These are phyloP conservation scores for Drosophila tsacasi DNA, from an alignment of 1,140 invertebrate species.

Conservation along the genomic window DNA sequence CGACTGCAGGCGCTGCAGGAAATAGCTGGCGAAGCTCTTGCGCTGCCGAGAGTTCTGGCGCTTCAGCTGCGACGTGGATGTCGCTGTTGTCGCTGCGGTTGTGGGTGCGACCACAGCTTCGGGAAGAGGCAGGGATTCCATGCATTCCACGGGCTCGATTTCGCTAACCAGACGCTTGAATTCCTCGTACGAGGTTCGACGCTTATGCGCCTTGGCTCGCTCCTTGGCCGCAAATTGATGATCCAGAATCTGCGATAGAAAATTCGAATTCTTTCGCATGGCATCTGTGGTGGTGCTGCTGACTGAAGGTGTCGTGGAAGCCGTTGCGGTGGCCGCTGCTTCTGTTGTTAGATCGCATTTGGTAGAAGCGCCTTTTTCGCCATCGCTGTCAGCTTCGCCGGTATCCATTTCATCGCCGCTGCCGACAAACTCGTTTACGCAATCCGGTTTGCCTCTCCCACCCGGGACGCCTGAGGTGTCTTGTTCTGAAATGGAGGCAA, in stretches of 20 bases:
- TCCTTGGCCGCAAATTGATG: conserved; percentile 77
- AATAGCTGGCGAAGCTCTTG: conserved; percentile 79
- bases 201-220: conserved; percentile 80
- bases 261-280: conserved; percentile 84
- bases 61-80: conserved; percentile 59
- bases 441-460: conserved; percentile 72
- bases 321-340: conserved; percentile 30
- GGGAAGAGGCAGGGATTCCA: background rate
- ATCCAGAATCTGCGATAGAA: conserved; percentile 84
- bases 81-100: conserved; percentile 9
- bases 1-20: conserved; percentile 72
- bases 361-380: conserved; percentile 36
- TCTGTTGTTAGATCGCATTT: conserved; percentile 55
- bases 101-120: conserved; percentile 22
- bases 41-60: conserved; percentile 82
- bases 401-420: conserved; percentile 54
- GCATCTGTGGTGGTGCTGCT: conserved; percentile 65
- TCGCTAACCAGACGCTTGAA: conserved; percentile 83
- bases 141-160: conserved; percentile 64
- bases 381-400: conserved; percentile 40
- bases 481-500: conserved; percentile 84
- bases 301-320: conserved; percentile 20
- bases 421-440: conserved; percentile 80
- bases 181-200: conserved; percentile 85
- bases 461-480: conserved; percentile 56